These are phyloP conservation scores for Emys orbicularis DNA, from an alignment of 2,797 vertebrate genomes.

Conservation along the genomic window DNA sequence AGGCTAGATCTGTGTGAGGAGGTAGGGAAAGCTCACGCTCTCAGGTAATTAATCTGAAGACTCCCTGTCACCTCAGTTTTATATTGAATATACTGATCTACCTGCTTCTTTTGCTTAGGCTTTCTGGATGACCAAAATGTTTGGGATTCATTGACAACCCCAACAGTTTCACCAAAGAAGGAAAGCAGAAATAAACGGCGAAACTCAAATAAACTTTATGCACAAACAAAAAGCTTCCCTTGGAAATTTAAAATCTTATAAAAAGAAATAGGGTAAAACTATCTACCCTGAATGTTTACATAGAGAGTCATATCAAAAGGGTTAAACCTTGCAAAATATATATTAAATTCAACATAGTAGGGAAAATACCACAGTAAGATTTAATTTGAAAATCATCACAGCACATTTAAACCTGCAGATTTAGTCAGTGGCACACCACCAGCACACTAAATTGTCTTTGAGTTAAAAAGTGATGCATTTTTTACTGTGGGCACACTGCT, in stretches of 20 bases:
- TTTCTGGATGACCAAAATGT: not conserved
- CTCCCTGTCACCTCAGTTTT: not conserved
- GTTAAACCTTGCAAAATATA: not conserved
- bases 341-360: constrained; percentile 24
- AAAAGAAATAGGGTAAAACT: not conserved
- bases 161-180: not conserved
- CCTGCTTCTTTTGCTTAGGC: not conserved
- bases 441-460: not conserved
- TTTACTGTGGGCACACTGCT: not conserved
- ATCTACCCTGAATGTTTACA: not conserved
- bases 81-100: not conserved
- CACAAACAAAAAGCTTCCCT: not conserved
- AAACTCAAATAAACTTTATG: not conserved
- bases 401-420: not conserved
- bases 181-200: not conserved
- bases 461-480: not conserved
- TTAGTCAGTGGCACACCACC: not conserved
- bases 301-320: not conserved
- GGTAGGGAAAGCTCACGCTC: not conserved
- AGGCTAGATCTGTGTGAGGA: not conserved
- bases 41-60: not conserved
- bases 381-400: constrained; percentile 6
- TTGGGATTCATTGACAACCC: not conserved
- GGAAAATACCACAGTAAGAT: not conserved
- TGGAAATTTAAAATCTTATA: not conserved